Evolutionary conservation across 1,140 invertebrate genomes (phyloP), one percentile per base, ranked within the genome.

Genomic region (Zaprionus gabonicus): DNA sequence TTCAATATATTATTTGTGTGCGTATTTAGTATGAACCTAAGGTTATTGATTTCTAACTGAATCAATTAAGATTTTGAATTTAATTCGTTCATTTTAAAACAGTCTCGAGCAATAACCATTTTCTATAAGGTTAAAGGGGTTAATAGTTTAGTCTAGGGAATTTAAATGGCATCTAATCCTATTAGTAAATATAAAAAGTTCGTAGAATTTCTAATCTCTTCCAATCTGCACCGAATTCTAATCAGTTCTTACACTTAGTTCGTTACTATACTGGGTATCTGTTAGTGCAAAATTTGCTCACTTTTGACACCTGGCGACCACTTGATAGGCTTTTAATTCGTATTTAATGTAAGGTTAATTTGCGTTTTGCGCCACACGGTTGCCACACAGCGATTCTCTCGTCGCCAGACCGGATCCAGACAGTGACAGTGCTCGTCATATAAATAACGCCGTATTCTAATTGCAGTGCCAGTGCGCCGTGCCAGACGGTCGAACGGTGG

Each of bases 351-450:
- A 13, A 51, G 46, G 46, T 51, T 51, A 51, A 51, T 51, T 51
- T 51, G 46, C 46, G n/a, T 15, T 7, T 41, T 6, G 4, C 12
- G 20, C 17, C 44, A 49, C 44, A 25, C 17, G 17, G 13, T 41
- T 13, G 38, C 31, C 31, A 34, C 3, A 34, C 31, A 41, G 38
- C 17, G 9, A 20, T 49, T 4, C 46, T 36, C 55, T 66, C 64
- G n/a, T 13, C 10, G n/a, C 25, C 68, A 76, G 68, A 71, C 73
- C 73, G 73, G 73, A 76, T 67, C 65, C 44, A 28, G 53, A 53
- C 51, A 58, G 4, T 3, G 27, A 53, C 51, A 58, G n/a, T 1
- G 28, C 12, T n/a, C 9, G 23, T 25, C 46, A 23, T 51, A 51
- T 25, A 51, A 51, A 51, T 51, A 51, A 51, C 10, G 13, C 9